Evolutionary conservation across 2,113 vertebrate genomes (phyloP).

Genomic region (Esox niger): DNA sequence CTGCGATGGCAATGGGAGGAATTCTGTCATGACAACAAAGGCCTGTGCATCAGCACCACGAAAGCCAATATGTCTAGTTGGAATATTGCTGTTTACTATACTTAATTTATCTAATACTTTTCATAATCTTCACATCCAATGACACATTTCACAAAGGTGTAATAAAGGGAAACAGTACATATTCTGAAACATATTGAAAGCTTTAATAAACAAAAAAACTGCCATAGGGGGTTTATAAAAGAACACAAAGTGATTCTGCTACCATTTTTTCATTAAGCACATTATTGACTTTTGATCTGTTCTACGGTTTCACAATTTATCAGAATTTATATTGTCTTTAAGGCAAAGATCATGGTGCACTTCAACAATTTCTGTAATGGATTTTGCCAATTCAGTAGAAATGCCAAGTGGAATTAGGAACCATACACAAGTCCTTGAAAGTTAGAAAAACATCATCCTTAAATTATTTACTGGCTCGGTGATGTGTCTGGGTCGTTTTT

Average conservation of each 20-base stretch:
- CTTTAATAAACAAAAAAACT: not conserved
- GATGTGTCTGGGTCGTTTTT: slow-evolving; percentile 28
- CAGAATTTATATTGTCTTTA: not conserved
- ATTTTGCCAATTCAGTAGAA: slow-evolving; percentile 2
- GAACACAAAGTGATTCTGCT: not conserved
- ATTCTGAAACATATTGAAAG: not conserved
- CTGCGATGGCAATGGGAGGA: not conserved
- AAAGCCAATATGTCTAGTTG: not conserved
- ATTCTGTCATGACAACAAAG: not conserved
- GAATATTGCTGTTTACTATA: not conserved
- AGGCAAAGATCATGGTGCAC: not conserved
- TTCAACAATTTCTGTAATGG: not conserved
- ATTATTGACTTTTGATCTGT: not conserved
- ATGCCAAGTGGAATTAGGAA: slow-evolving; percentile 1
- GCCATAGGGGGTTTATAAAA: not conserved
- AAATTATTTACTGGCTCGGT: slow-evolving; percentile 40
- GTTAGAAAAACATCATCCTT: slow-evolving; percentile 23
- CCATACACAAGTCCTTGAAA: slow-evolving; percentile 16
- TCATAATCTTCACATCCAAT: not conserved
- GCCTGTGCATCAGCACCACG: not conserved
- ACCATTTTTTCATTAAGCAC: not conserved
- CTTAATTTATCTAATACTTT: not conserved
- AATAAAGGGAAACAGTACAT: not conserved
- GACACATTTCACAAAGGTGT: no score
- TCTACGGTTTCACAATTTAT: slow-evolving; percentile 1